phyloP scores from a whole-genome alignment of 2,797 vertebrate genomes.

The Hyperoplus immaculatus region DNA sequence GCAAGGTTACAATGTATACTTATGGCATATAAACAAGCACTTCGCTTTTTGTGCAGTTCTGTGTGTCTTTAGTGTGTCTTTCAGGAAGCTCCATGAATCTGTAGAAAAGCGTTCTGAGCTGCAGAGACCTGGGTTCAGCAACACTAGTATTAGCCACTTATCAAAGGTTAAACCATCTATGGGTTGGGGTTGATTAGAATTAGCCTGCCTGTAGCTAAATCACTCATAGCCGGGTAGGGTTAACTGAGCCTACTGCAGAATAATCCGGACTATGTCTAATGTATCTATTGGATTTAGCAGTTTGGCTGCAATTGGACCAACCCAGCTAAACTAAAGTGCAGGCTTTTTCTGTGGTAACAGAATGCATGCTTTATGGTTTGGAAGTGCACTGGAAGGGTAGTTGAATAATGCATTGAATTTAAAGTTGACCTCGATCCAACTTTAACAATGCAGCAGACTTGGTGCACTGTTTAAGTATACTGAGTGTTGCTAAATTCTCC shows the following conservation, averaged over 20 bases:
- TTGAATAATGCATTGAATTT: slow-evolving; percentile 74
- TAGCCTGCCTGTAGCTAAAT: slow-evolving; percentile 65
- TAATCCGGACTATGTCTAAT: slow-evolving; percentile 44
- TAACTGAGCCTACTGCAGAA: slow-evolving; percentile 67
- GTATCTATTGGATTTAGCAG: slow-evolving; percentile 42
- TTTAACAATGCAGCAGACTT: slow-evolving; percentile 61
- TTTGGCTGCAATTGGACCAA: slow-evolving; percentile 55
- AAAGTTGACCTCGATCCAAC: slow-evolving; percentile 61
- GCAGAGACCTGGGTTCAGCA: slow-evolving; percentile 87
- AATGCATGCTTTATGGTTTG: slow-evolving; percentile 67
- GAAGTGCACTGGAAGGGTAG: slow-evolving; percentile 61
- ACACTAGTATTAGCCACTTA: slow-evolving; percentile 69
- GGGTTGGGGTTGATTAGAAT: slow-evolving; percentile 61
- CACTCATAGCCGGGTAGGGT: slow-evolving; percentile 54
- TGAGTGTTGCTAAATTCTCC: slow-evolving; percentile 13
- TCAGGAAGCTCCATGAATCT: slow-evolving; percentile 81
- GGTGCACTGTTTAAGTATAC: no score
- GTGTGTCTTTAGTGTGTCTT: slow-evolving; percentile 75
- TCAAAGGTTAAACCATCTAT: slow-evolving; percentile 61
- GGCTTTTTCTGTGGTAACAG: slow-evolving; percentile 63
- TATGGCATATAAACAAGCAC: slow-evolving; percentile 46
- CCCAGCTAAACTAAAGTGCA: slow-evolving; percentile 54
- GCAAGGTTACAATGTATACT: slow-evolving; percentile 22
- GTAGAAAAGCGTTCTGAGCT: slow-evolving; percentile 80
- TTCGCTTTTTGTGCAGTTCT: slow-evolving; percentile 39